Conservation (phyloP, 53 echinoderm and acorn worm species). For the Patiria pectinifera region DNA sequence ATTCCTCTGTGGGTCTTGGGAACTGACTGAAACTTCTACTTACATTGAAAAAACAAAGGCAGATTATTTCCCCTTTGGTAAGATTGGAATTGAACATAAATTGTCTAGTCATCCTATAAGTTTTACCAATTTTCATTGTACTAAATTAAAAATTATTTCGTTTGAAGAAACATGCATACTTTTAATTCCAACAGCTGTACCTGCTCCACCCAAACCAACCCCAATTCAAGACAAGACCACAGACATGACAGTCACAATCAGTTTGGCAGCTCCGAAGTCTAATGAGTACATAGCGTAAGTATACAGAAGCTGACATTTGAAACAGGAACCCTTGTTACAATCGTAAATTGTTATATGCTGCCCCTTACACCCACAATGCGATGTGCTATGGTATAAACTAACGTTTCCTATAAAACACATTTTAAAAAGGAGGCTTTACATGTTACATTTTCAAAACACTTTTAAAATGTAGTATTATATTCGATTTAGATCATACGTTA, state of each 20-base stretch:
- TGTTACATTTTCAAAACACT: not conserved
- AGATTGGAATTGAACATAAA: no score
- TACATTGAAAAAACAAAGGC: no score
- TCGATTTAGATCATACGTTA: not conserved
- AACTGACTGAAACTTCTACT: no score
- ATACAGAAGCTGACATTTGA: not conserved
- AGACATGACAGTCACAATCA: slow-evolving; percentile 6
- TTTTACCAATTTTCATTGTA: no score
- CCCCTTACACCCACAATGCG: not conserved
- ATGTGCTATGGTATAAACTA: not conserved
- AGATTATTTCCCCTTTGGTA: no score
- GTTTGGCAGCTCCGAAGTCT: not conserved
- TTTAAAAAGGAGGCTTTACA: not conserved
- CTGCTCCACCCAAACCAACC: not conserved
- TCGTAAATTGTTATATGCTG: not conserved
- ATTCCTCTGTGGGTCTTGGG: no score
- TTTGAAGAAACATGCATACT: no score
- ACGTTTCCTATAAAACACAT: no score
- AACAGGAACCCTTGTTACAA: no score
- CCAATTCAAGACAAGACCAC: not conserved
- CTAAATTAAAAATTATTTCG: not conserved
- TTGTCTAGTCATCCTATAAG: no score
- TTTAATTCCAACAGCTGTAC: not conserved
- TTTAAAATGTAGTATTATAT: not conserved
- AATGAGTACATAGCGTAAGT: not conserved